Percentiles rank a stretch among this genome's conserved stretches.
Conservation (phyloP, 2,797 vertebrate species). For the Mus caroli region DNA sequence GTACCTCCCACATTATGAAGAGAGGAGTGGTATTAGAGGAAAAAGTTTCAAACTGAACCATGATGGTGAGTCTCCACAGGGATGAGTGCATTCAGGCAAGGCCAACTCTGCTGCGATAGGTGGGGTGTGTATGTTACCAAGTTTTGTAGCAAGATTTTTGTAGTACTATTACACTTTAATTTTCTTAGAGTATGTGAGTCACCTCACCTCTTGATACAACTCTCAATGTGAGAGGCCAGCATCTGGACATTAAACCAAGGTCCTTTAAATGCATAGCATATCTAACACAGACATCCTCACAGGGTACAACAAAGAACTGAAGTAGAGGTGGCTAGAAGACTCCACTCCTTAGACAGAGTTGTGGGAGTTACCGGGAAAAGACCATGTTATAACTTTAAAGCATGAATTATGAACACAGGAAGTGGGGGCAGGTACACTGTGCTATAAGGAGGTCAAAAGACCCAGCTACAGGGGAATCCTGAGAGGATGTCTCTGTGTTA, state of each 20-base stretch:
- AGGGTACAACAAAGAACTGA: background rate
- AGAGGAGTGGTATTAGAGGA: accelerated
- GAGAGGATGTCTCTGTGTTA: background rate
- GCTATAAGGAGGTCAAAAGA: background rate
- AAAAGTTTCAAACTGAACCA: background rate
- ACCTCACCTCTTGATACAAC: background rate
- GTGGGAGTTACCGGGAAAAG: too few species aligned
- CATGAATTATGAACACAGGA: background rate
- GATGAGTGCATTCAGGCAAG: too few species aligned
- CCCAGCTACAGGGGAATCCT: background rate
- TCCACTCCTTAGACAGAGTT: background rate
- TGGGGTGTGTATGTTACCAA: background rate
- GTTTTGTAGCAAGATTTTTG: background rate
- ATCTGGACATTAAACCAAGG: background rate
- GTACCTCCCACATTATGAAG: background rate
- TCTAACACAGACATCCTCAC: background rate
- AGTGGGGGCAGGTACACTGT: too few species aligned
- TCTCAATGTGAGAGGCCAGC: background rate
- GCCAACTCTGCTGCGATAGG: accelerated
- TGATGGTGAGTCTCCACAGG: background rate
- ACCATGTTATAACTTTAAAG: background rate
- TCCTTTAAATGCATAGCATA: background rate
- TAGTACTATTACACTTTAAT: background rate
- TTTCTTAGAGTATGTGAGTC: too few species aligned
- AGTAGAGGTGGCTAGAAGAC: background rate